Percentiles rank a stretch among this genome's conserved stretches.
These are phyloP conservation scores for Zele albiditarsus DNA, from an alignment of 2,888 invertebrate genomes.

Conservation along the genomic window DNA sequence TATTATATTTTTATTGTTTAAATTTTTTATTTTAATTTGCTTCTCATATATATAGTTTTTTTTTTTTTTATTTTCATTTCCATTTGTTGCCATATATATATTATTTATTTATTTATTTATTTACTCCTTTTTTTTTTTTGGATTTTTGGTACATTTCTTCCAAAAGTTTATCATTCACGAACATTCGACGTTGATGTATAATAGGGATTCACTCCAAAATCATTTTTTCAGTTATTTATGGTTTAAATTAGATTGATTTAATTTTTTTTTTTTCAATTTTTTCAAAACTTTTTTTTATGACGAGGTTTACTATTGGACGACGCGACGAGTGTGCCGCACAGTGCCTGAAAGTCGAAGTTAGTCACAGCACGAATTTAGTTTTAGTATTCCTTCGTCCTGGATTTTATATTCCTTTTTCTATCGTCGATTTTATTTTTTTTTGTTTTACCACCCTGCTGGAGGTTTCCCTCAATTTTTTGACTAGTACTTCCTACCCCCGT, in stretches of 20 bases:
- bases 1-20: constrained; percentile 15
- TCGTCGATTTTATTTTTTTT: constrained; percentile 26
- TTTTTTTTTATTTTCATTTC: background rate
- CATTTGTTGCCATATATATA: background rate
- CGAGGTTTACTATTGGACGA: constrained; percentile 36
- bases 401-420: constrained; percentile 32
- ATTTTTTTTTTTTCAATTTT: constrained; percentile 29
- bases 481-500: background rate
- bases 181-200: background rate
- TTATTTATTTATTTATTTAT: constrained; percentile 41
- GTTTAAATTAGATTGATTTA: constrained; percentile 29
- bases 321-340: constrained; percentile 50
- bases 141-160: background rate
- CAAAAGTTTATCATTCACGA: background rate
- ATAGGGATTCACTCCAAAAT: constrained; percentile 17
- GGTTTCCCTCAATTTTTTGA: constrained; percentile 35
- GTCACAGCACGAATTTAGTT: constrained; percentile 61
- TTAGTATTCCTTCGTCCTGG: constrained; percentile 44
- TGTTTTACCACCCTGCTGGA: constrained; percentile 19
- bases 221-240: constrained; percentile 29
- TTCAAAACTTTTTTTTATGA: constrained; percentile 37
- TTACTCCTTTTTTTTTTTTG: constrained; percentile 15
- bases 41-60: background rate
- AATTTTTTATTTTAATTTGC: constrained; percentile 18
- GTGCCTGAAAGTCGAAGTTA: constrained; percentile 60